Conservation (phyloP, 2,888 invertebrate genomes). For the Geotrupes spiniger region DNA sequence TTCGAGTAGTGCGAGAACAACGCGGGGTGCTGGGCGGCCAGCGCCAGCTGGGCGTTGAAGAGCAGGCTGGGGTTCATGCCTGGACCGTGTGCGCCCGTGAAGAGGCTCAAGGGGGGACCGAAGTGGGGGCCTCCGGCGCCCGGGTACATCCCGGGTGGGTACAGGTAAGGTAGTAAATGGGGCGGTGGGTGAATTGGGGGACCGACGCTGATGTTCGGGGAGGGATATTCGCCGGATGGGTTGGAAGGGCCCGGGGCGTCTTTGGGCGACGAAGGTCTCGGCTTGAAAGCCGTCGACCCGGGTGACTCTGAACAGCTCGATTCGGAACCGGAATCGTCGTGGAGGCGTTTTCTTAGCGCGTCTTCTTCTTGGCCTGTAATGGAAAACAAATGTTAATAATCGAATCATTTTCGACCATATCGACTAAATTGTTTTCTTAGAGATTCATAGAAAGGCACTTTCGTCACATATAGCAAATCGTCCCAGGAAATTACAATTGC, state of each 20-base stretch:
- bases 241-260: constrained; percentile 56
- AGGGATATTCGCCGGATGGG: constrained; percentile 65
- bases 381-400: constrained; percentile 15
- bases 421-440: neutral
- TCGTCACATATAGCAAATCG: no score
- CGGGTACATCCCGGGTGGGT: constrained; percentile 86
- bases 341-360: constrained; percentile 53
- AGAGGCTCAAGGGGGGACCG: constrained; percentile 67
- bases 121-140: constrained; percentile 60
- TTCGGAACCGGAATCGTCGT: constrained; percentile 69
- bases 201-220: constrained; percentile 91
- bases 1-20: constrained; percentile 68
- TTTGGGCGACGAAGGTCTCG: constrained; percentile 53
- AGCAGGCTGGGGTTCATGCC: constrained; percentile 79
- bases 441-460: no score
- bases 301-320: constrained; percentile 69
- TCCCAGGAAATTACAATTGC: no score
- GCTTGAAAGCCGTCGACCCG: constrained; percentile 48
- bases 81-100: constrained; percentile 61
- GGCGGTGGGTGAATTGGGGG: constrained; percentile 91
- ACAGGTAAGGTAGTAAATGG: constrained; percentile 86
- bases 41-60: constrained; percentile 84
- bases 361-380: constrained; percentile 63
- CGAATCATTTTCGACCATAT: neutral
- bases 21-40: constrained; percentile 84